Conservation (phyloP, 1,140 invertebrate species). For the Brachionus manjavacas region DNA sequence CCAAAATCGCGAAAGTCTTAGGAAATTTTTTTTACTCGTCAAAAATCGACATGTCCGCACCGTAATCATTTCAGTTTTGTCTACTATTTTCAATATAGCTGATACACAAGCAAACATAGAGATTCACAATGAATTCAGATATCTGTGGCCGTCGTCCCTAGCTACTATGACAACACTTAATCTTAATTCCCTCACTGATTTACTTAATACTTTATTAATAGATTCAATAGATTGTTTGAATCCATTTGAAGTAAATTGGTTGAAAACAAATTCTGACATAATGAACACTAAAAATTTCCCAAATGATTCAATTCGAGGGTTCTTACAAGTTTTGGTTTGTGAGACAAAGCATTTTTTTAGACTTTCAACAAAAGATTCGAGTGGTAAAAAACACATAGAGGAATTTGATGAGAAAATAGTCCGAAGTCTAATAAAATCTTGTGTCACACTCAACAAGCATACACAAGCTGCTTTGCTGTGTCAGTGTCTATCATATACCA, state of each 20-base stretch:
- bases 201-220: not conserved
- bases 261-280: not conserved
- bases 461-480: slow-evolving; percentile 31
- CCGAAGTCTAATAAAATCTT: not conserved
- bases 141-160: slow-evolving; percentile 25
- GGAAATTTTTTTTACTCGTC: slow-evolving; percentile 3
- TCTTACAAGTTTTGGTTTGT: not conserved
- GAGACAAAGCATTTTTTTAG: slow-evolving; percentile 30
- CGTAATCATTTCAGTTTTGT: not conserved
- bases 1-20: not conserved
- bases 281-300: not conserved
- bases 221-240: slow-evolving; percentile 6
- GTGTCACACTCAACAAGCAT: not conserved
- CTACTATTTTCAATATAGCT: slow-evolving; percentile 33
- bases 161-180: not conserved
- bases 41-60: slow-evolving; percentile 3
- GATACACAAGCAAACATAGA: slow-evolving; percentile 34
- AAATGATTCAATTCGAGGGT: not conserved
- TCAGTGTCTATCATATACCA: slow-evolving; percentile 10
- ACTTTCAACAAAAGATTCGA: not conserved
- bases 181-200: not conserved
- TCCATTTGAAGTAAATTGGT: not conserved
- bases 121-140: slow-evolving; percentile 17
- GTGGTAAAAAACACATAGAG: not conserved
- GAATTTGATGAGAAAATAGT: slow-evolving; percentile 34